phyloP scores from a whole-genome alignment of 2,888 invertebrate species.

The Hylaea fasciaria region DNA sequence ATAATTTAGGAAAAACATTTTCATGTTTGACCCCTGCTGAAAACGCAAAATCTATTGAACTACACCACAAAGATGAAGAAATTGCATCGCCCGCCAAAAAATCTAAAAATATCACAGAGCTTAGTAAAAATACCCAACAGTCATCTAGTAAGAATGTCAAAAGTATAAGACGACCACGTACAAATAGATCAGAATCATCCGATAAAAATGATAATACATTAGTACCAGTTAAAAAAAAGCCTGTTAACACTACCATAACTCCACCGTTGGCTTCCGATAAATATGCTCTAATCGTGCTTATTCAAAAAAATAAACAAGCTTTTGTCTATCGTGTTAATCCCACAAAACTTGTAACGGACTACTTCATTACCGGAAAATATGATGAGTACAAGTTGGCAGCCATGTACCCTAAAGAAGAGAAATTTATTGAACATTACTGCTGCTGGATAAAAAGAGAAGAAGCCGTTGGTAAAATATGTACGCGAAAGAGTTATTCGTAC shows the following conservation, averaged over 20 bases:
- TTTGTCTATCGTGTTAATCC: conserved; percentile 12
- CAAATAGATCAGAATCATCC: background rate
- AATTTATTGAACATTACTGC: conserved; percentile 39
- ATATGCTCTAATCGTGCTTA: conserved; percentile 16
- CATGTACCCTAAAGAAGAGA: conserved; percentile 16
- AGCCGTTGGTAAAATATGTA: conserved; percentile 19
- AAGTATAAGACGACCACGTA: background rate
- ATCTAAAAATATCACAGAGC: background rate
- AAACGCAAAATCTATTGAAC: too few species aligned
- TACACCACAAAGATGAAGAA: background rate
- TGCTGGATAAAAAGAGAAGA: conserved; percentile 53
- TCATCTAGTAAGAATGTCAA: background rate
- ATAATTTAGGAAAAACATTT: background rate
- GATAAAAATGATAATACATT: conserved; percentile 12
- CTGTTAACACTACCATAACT: background rate
- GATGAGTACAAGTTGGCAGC: conserved; percentile 15
- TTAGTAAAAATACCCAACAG: background rate
- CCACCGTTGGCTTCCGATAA: background rate
- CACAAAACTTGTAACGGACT: conserved; percentile 22
- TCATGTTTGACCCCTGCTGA: too few species aligned
- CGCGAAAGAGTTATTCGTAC: conserved; percentile 2
- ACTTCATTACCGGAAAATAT: conserved; percentile 10
- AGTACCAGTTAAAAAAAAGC: conserved; percentile 1
- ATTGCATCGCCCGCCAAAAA: conserved; percentile 1
- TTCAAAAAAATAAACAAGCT: background rate